Evolutionary conservation across 2,113 vertebrate species (phyloP).

Genomic region (Gallinago undulata): DNA sequence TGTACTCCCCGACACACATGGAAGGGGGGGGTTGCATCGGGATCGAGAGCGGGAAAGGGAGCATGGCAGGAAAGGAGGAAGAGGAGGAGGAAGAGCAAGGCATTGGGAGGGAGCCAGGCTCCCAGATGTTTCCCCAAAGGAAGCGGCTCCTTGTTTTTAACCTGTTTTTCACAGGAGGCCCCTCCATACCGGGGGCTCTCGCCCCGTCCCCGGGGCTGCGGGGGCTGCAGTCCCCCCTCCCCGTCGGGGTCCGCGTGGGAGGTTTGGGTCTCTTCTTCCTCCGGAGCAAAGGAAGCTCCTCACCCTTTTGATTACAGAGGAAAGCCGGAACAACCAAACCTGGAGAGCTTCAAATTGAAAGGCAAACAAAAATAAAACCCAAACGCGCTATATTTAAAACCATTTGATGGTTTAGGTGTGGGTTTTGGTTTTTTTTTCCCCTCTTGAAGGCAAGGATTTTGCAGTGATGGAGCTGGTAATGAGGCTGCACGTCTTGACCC

Average conservation of each 20-base stretch:
- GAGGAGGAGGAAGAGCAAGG: not conserved
- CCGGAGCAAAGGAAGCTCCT: constrained; percentile 6
- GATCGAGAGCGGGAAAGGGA: not conserved
- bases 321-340: not conserved
- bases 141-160: not conserved
- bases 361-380: constrained; percentile 19
- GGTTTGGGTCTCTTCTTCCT: not conserved
- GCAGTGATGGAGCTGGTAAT: not conserved
- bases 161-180: not conserved
- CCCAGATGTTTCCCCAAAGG: not conserved
- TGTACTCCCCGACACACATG: accelerated
- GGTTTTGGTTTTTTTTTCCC: not conserved
- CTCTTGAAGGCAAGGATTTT: not conserved
- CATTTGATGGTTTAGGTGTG: not conserved
- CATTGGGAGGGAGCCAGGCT: not conserved
- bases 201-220: accelerated
- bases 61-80: not conserved
- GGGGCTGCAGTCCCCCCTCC: not conserved
- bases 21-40: accelerated
- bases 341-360: not conserved
- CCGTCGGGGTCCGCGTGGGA: not conserved
- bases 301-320: constrained; percentile 16
- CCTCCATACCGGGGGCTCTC: not conserved
- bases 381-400: not conserved
- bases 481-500: not conserved